Evolutionary conservation across 2,888 invertebrate species (phyloP).

Genomic region (Smittia sp.): DNA sequence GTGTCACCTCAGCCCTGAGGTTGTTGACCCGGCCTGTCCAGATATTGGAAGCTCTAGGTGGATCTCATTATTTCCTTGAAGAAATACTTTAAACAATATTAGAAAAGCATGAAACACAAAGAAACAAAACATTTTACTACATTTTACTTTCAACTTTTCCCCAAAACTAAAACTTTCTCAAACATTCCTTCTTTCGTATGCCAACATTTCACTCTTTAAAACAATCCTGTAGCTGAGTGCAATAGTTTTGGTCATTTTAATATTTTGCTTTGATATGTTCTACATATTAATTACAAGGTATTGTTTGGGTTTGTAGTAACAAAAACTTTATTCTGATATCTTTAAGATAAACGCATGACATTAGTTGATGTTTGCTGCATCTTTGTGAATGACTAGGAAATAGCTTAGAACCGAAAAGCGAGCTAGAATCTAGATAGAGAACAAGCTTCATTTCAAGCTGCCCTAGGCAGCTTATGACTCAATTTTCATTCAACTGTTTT

Average conservation of each 20-base stretch:
- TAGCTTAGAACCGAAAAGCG: no score
- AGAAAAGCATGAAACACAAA: neutral
- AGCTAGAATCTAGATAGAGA: no score
- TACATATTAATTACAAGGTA: constrained; percentile 55
- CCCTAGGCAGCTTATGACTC: no score
- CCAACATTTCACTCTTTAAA: neutral
- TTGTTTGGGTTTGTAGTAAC: constrained; percentile 43
- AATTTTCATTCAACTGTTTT: no score
- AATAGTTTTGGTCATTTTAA: constrained; percentile 55
- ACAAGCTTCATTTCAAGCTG: no score
- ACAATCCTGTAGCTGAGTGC: constrained; percentile 49
- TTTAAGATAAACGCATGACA: neutral
- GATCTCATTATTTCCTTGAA: no score
- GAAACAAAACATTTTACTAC: neutral
- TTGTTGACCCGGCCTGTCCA: no score
- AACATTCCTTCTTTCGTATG: no score
- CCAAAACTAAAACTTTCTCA: neutral
- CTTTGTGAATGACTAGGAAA: no score
- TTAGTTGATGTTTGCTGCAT: no score
- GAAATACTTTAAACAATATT: neutral
- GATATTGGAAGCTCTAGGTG: no score
- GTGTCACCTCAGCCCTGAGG: no score
- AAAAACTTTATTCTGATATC: constrained; percentile 8
- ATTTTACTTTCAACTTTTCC: neutral
- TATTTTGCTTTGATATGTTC: constrained; percentile 56